phyloP scores from a whole-genome alignment of 2,113 vertebrate genomes.

The Mystacornis crossleyi region DNA sequence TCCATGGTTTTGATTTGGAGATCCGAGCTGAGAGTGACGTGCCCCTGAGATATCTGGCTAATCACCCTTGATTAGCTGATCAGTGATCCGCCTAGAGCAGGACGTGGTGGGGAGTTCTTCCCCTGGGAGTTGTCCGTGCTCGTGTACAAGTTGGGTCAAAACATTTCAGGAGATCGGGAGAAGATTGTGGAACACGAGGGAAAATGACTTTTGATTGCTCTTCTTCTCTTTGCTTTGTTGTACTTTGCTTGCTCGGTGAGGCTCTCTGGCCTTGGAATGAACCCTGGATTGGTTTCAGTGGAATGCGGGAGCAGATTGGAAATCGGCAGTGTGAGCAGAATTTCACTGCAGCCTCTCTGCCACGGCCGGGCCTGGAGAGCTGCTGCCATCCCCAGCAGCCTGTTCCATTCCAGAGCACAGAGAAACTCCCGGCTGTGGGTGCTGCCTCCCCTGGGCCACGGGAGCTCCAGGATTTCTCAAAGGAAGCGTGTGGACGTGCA shows the following conservation, averaged over 20 bases:
- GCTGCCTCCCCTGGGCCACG: not conserved
- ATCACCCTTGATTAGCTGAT: not conserved
- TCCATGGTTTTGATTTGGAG: not conserved
- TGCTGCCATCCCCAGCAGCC: not conserved
- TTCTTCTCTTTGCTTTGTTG: not conserved
- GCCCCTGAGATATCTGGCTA: not conserved
- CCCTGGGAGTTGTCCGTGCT: not conserved
- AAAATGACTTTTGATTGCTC: not conserved
- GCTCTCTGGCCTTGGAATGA: conserved; percentile 5
- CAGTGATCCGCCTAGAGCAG: not conserved
- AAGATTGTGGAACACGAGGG: not conserved
- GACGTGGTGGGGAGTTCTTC: not conserved
- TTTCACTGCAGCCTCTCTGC: not conserved
- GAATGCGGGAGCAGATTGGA: not conserved
- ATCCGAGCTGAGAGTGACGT: not conserved
- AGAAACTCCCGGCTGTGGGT: not conserved
- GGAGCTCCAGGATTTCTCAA: not conserved
- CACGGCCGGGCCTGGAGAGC: not conserved
- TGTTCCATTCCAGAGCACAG: not conserved
- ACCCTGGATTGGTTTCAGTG: not conserved
- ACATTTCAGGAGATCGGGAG: not conserved
- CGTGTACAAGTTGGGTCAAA: not conserved
- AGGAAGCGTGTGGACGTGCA: not conserved
- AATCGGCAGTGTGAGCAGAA: not conserved
- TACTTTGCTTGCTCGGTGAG: not conserved